Base-by-base conservation (phyloP, 2,888 invertebrate genomes). In the Mythimna lalbum region DNA sequence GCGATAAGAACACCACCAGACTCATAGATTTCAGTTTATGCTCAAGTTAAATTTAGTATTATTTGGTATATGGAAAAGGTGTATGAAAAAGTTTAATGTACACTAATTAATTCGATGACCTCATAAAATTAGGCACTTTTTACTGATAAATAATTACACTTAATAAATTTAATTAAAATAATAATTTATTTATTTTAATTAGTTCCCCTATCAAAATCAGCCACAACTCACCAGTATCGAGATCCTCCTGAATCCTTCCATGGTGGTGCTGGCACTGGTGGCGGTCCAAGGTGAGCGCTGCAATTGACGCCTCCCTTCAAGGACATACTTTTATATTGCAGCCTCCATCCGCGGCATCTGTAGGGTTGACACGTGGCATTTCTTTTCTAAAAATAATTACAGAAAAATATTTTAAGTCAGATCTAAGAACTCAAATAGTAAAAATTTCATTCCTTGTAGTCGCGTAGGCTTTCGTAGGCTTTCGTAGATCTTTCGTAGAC, bases 261-360 rank as follows among this genome's bases (percentile, higher is more conserved):
- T 95, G 83, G 83, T 88, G 84, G 71, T 74, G 49, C 53, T 36
- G 27, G 43, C n/a, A 47, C 62, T 65, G 72, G 47, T 67, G 62
- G 64, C 59, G 81, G 60, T 78, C 68, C 76, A 77, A 83, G 80
- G 78, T 61, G 56, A 81, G 65, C 76, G 55, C 77, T 80, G 74
- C 85, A 87, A 89, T 92, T 93, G 90, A 80, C 84, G 86, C 75
- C 84, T 79, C 62, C 39, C 71, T 76, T 81, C 91, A 93, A 93
- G 93, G 93, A 92, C 91, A 90, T 80, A 77, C 90, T 90, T 95
- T 90, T 95, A 95, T 95, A 95, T 89, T 62, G 79, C 68, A 73
- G 53, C 70, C 78, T 69, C 64, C 74, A 43, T 33, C 65, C 33
- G 66, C 53, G 62, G 39, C 27, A 4, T 12, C 19, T 1, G n/a